Evolutionary conservation across 1,140 invertebrate species (phyloP).

Genomic region (Venturia canescens): DNA sequence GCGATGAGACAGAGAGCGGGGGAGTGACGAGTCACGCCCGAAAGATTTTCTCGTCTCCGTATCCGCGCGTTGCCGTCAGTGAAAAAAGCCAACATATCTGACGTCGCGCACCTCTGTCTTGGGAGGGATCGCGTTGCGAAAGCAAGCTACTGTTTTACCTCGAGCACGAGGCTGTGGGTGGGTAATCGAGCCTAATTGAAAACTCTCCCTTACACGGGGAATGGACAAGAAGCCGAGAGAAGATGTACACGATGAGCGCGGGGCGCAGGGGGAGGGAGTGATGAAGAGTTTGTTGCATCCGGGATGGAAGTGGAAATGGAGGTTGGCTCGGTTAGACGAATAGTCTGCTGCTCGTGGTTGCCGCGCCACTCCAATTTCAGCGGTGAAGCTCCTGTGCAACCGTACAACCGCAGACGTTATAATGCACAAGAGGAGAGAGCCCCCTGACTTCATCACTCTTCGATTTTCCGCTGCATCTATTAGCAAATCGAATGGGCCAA

Average conservation of each 20-base stretch:
- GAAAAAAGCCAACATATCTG: slow-evolving; percentile 11
- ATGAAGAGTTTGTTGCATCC: slow-evolving; percentile 1
- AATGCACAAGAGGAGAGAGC: neutral
- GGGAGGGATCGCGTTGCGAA: neutral
- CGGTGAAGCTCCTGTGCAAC: slow-evolving; percentile 6
- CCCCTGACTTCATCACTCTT: slow-evolving; percentile 35
- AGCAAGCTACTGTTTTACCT: slow-evolving; percentile 27
- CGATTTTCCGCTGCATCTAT: slow-evolving; percentile 19
- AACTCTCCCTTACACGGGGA: slow-evolving; percentile 11
- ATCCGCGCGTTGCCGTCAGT: neutral
- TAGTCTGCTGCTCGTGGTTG: slow-evolving; percentile 29
- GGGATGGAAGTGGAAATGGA: neutral
- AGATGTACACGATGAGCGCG: neutral
- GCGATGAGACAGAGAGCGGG: neutral
- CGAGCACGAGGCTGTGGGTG: neutral
- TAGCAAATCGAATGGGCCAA: slow-evolving; percentile 19
- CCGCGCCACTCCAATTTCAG: slow-evolving; percentile 19
- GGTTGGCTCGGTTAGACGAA: neutral
- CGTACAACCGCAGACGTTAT: slow-evolving; percentile 5
- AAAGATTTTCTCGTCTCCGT: slow-evolving; percentile 44
- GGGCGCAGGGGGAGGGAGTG: neutral
- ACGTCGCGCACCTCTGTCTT: neutral
- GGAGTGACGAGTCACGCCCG: slow-evolving; percentile 54
- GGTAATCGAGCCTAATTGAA: slow-evolving; percentile 46
- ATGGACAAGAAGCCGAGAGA: neutral